Conservation (phyloP, 30 jellyfish, hydroid and myxozoan species). For the Chrysaora quinquecirrha region DNA sequence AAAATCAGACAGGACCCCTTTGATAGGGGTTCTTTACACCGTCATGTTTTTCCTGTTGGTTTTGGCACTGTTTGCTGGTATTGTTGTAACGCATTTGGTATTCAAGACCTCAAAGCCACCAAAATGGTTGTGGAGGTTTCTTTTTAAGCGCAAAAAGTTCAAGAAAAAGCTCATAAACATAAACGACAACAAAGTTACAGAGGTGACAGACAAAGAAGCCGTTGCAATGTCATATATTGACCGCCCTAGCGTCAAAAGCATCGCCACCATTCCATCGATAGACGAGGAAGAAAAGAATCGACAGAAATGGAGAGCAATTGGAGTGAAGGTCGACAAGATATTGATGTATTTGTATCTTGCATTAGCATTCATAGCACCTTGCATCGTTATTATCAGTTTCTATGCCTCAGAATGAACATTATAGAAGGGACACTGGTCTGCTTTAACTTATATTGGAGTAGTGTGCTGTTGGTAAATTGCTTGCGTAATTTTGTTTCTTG, state of each 20-base stretch:
- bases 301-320: conserved; percentile 50
- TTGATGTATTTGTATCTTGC: conserved; percentile 37
- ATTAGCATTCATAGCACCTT: conserved; percentile 31
- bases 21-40: conserved; percentile 76
- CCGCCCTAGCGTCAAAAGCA: not conserved
- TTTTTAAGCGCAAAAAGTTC: conserved; percentile 21
- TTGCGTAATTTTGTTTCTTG: too few relatives aligned
- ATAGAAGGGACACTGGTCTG: too few relatives aligned
- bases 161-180: not conserved
- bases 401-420: too few relatives aligned
- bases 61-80: conserved; percentile 43
- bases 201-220: conserved; percentile 13
- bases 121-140: conserved; percentile 51
- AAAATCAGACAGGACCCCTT: conserved; percentile 84
- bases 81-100: conserved; percentile 40
- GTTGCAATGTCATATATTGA: not conserved
- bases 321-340: conserved; percentile 34
- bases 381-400: conserved; percentile 13
- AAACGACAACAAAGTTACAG: conserved; percentile 27
- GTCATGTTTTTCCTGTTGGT: conserved; percentile 56
- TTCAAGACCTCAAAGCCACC: conserved; percentile 62
- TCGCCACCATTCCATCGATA: conserved; percentile 13
- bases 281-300: conserved; percentile 44
- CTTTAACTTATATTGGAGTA: too few relatives aligned
- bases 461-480: too few relatives aligned